Percentiles rank a stretch among this genome's conserved stretches.
phyloP scores from a whole-genome alignment of 2,113 vertebrate species.

The Seriola rivoliana region DNA sequence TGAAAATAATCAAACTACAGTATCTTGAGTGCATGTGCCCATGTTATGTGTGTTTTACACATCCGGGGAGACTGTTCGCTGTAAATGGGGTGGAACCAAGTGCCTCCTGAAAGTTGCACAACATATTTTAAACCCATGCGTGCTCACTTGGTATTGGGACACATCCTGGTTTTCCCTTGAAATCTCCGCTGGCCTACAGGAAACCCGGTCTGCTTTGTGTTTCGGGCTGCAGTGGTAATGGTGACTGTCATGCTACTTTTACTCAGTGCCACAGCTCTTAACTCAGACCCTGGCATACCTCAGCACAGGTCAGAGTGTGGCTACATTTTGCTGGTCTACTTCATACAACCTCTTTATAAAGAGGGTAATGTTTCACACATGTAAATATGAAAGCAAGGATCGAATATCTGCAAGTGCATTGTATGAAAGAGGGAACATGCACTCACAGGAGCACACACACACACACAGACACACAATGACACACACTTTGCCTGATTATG shows the following conservation, averaged over 20 bases:
- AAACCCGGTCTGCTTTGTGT: slow-evolving; percentile 77
- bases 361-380: slow-evolving; percentile 59
- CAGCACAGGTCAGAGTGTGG: slow-evolving; percentile 50
- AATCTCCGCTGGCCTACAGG: slow-evolving; percentile 42
- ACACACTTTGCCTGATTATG: slow-evolving; percentile 66
- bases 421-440: slow-evolving; percentile 21
- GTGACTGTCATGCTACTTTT: slow-evolving; percentile 77
- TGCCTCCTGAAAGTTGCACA: slow-evolving; percentile 60
- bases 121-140: slow-evolving; percentile 41
- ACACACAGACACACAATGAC: not conserved
- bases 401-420: slow-evolving; percentile 4
- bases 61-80: slow-evolving; percentile 20
- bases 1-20: slow-evolving; percentile 44
- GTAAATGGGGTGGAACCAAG: slow-evolving; percentile 59
- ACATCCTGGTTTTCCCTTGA: slow-evolving; percentile 42
- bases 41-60: slow-evolving; percentile 27
- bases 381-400: slow-evolving; percentile 46
- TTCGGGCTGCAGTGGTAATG: slow-evolving; percentile 69
- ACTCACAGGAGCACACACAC: slow-evolving; percentile 8
- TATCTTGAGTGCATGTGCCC: slow-evolving; percentile 2
- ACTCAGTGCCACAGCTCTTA: slow-evolving; percentile 62
- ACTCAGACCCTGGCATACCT: slow-evolving; percentile 54
- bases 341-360: slow-evolving; percentile 47
- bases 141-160: slow-evolving; percentile 38
- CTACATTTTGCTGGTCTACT: slow-evolving; percentile 45